Percentiles rank a stretch among this genome's conserved stretches.
phyloP scores from a whole-genome alignment of 2,797 vertebrate genomes.

The Florisuga fusca region DNA sequence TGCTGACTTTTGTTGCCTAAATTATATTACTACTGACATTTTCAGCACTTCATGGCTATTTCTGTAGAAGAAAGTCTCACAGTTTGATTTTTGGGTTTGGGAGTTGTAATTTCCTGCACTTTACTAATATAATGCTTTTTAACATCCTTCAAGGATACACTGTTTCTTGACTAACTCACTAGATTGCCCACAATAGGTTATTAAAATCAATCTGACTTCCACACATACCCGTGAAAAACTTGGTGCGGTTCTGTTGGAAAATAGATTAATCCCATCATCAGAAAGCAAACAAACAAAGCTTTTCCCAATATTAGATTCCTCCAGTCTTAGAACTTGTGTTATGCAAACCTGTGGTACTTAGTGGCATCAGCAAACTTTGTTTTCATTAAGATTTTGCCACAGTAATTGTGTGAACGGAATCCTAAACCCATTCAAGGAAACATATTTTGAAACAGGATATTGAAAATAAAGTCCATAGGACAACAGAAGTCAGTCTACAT shows the following conservation, averaged over 20 bases:
- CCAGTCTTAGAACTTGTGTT: constrained; percentile 8
- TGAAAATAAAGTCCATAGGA: constrained; percentile 77
- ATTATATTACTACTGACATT: neutral
- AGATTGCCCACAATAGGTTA: neutral
- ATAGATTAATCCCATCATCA: neutral
- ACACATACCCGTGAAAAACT: neutral
- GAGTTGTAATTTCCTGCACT: neutral
- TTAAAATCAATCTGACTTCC: neutral
- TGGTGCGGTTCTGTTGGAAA: neutral
- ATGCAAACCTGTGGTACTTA: neutral
- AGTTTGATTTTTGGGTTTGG: neutral
- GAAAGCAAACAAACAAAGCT: neutral
- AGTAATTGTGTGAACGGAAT: constrained; percentile 56
- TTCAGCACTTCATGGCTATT: neutral
- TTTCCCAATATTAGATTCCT: neutral
- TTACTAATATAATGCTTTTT: neutral
- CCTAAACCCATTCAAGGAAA: constrained; percentile 46
- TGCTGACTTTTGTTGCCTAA: neutral
- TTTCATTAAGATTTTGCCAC: constrained; percentile 63
- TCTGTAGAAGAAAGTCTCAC: neutral
- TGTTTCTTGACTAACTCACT: neutral
- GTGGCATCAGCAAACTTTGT: constrained; percentile 32
- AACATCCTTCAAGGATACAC: neutral
- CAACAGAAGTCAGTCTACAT: constrained; percentile 72
- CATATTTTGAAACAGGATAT: constrained; percentile 79